phyloP scores from a whole-genome alignment of 2,797 vertebrate species.

The Hemibagrus guttatus region DNA sequence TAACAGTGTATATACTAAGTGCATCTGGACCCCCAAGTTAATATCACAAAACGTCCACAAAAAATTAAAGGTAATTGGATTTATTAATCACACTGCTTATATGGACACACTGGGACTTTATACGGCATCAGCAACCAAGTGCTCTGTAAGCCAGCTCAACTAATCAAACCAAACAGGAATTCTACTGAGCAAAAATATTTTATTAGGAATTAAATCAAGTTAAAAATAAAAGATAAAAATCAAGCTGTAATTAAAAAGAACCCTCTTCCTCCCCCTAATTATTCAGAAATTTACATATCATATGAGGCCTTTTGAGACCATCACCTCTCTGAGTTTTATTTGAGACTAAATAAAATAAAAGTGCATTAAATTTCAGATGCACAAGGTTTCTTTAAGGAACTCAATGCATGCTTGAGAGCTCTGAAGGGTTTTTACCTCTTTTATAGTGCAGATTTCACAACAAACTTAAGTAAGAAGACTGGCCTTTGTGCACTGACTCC shows the following conservation, averaged over 20 bases:
- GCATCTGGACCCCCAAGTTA: background rate
- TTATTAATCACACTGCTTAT: background rate
- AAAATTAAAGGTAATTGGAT: background rate
- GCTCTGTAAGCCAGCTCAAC: background rate
- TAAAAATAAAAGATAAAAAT: background rate
- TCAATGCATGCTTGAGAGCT: background rate
- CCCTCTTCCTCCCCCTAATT: background rate
- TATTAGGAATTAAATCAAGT: background rate
- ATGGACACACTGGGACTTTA: background rate
- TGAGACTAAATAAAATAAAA: conserved; percentile 22
- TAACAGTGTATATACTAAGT: background rate
- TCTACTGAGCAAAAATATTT: background rate
- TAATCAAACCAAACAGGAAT: background rate
- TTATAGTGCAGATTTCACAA: conserved; percentile 1
- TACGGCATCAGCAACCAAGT: background rate
- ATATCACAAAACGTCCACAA: background rate
- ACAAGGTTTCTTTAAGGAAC: background rate
- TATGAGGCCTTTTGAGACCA: background rate
- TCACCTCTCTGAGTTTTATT: conserved; percentile 1
- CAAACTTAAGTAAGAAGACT: conserved; percentile 13
- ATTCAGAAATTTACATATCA: background rate
- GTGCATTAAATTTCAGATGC: conserved; percentile 22
- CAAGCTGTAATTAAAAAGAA: background rate
- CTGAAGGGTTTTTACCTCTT: background rate
- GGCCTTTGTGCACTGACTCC: conserved; percentile 25